Evolutionary conservation across 2,797 vertebrate species (phyloP), one percentile per base, ranked within the genome.

Genomic region (Cossypha dichroa): DNA sequence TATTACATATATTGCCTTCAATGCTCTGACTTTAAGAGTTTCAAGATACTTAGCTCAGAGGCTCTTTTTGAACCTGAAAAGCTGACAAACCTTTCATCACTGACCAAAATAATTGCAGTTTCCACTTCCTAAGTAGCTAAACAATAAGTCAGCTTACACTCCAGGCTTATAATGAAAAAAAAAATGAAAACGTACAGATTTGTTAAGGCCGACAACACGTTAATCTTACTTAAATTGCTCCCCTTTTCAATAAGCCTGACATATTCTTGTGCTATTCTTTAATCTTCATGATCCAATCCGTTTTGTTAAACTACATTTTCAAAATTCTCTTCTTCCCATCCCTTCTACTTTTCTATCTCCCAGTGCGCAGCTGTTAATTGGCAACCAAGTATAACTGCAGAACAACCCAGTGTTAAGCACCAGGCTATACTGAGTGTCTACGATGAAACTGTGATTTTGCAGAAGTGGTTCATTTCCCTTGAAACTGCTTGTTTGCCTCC

Each of bases 361-460:
- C 48, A 48, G 31, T 41, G 31, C 74, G 95, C 77, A 96, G n/a
- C 64, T 84, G 23, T 56, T 73, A 56, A 34, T 25, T 90, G 75
- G 58, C 46, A 59, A 66, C n/a, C 16, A n/a, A 80, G 59, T 33
- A 19, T 8, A 78, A 77, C 28, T 52, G 41, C 13, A 85, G 19
- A 88, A 58, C 34, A 81, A 51, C 15, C 74, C 38, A 62, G 46
- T 10, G 10, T 22, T 81, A 74, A 73, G 34, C 62, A 86, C 19
- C 36, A 85, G 49, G 34, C 29, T 43, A 18, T 4, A 82, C 28
- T 29, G 67, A 89, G 67, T 31, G 52, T 33, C 73, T 66, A 15
- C 5, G 4, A 59, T 7, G 17, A 69, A 78, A 66, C 62, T 80
- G 60, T 5, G 5, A 59, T 59, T 80, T 62, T 43, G 22, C 48